Evolutionary conservation across 2,113 vertebrate genomes (phyloP), one percentile per base, ranked within the genome.

Genomic region (Tonatia bakeri): DNA sequence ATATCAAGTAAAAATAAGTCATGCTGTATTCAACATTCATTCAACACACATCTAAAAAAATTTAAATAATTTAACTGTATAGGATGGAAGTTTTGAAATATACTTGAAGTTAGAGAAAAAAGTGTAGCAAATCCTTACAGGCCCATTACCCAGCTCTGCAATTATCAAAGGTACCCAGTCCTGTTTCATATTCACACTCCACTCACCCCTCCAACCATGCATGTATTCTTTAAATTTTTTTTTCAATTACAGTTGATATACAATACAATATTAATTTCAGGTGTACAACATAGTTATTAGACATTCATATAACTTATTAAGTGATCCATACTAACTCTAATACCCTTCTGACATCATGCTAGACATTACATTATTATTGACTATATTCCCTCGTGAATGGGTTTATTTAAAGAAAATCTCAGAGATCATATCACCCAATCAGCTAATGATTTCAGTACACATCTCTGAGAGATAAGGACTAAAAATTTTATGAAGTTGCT

Each of bases 181-280:
- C 45, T 20, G 19, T 33, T 54, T 82, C 15, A 4, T 65, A 11
- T 75, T 40, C 14, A n/a, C n/a, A 4, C 16, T 31, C 14, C 24
- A 40, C 73, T 16, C 1, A 0, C 31, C 19, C 47, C 10, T 43
- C n/a, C 26, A 5, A 26, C 0, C 54, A 61, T 22, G 24, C 65
- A 33, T 17, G 43, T 36, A 11, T 79, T 43, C 31, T 38, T 19
- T 54, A 19, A 10, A 43, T 7, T 43, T 13, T 2, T 6, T 14
- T 83, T 64, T 33, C 17, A 77, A 43, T 31, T 64, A 83, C 17
- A 33, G 28, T 83, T 45, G 56, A 24, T 59, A 24, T 24, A 59
- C 22, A 59, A 59, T 24, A 24, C 56, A 24, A 59, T 24, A 59
- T 24, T 59, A 59, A 59, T 59, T 59, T 83, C 28, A 64, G 10